Evolutionary conservation across 2,113 vertebrate genomes (phyloP), one percentile per base, ranked within the genome.

Genomic region (Ctenomys sociabilis): DNA sequence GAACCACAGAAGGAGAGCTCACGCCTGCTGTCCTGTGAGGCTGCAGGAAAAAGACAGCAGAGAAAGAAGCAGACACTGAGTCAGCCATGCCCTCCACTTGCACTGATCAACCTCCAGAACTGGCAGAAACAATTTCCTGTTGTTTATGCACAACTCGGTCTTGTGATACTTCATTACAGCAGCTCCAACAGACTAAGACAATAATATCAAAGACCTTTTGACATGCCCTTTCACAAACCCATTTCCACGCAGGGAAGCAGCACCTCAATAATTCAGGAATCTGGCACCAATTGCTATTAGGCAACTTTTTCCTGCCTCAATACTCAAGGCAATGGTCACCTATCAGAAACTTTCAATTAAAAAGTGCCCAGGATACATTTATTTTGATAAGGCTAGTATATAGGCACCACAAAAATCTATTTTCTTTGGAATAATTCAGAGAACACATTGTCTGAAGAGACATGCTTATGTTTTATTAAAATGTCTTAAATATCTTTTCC

Each of bases 401-500:
- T 24, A 86, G 32, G 8, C 24, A 8, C 28, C 13, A 66, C 9
- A 83, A 80, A 80, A 75, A 63, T 59, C 22, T 80, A 11, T 85
- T 84, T 95, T 96, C 95, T 19, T 90, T n/a, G 92, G 81, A 63
- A n/a, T 75, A 94, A 70, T 78, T 77, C 86, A 96, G 89, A 91
- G 19, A 43, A 61, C 2, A 40, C 0, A 59, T 82, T 94, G 94
- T 91, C 49, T 52, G 94, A 91, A 80, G 22, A 96, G 54, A 85
- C 75, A 63, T 5, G 54, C 61, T 77, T 94, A 70, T 19, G 49
- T 37, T 88, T 95, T 68, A 86, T 80, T 95, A 95, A 90, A 96
- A 85, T 92, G 14, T 92, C 85, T 90, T 95, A 49, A 96, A 57
- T 64, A 93, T 21, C 21, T 54, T 92, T 86, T 91, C 26, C 93